Conservation (phyloP, 1,140 invertebrate species). For the Nasonia giraulti region DNA sequence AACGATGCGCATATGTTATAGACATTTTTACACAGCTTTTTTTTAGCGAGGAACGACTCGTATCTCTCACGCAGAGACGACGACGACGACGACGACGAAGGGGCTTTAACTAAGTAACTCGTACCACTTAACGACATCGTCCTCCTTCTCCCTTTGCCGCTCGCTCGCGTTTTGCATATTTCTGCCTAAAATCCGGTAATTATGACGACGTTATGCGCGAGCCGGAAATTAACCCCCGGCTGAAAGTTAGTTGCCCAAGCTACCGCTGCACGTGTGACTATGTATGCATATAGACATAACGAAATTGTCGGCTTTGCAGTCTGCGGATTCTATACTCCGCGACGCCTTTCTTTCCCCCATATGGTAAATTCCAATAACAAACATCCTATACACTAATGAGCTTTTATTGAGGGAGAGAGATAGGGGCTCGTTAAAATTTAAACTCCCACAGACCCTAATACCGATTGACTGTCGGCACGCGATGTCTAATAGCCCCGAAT, state of each 20-base stretch:
- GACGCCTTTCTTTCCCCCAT: neutral
- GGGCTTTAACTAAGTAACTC: slow-evolving; percentile 43
- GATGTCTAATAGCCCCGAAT: neutral
- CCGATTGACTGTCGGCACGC: no score
- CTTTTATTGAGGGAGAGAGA: no score
- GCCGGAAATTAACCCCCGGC: slow-evolving; percentile 46
- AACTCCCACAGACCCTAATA: no score
- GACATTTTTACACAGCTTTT: no score
- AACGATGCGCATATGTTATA: no score
- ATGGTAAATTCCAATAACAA: no score
- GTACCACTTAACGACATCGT: slow-evolving; percentile 42
- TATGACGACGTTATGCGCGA: slow-evolving; percentile 33
- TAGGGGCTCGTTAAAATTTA: no score
- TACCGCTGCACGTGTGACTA: neutral
- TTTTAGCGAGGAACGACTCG: no score
- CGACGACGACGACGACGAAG: neutral
- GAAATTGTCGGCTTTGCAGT: slow-evolving; percentile 20
- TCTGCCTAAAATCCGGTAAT: slow-evolving; percentile 42
- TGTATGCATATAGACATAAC: slow-evolving; percentile 14
- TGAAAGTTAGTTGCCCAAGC: slow-evolving; percentile 44
- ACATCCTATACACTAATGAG: no score
- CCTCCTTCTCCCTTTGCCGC: neutral
- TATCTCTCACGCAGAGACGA: neutral
- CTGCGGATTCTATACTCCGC: neutral
- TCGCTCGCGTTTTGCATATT: slow-evolving; percentile 43